Conservation (phyloP, 2,797 vertebrate genomes). For the Simalia tracyae region DNA sequence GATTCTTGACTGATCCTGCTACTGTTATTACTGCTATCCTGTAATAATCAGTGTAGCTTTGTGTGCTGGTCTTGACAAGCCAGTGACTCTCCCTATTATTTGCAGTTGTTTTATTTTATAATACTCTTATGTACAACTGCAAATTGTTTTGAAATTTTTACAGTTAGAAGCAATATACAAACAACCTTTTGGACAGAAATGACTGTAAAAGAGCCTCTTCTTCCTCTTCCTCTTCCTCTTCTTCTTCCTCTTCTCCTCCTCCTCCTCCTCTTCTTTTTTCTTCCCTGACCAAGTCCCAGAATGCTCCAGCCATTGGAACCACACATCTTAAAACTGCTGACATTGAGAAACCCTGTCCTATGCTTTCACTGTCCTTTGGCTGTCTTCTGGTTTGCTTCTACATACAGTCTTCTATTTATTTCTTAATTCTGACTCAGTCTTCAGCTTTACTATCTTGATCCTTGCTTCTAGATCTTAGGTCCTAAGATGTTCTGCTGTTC, state of each 20-base stretch:
- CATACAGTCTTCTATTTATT: background rate
- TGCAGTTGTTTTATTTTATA: background rate
- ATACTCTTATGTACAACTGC: background rate
- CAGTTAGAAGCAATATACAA: background rate
- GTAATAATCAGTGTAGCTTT: background rate
- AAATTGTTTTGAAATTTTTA: background rate
- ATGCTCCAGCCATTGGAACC: background rate
- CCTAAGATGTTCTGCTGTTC: background rate
- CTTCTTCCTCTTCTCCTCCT: too few relatives aligned
- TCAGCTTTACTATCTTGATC: background rate
- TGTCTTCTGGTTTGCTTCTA: background rate
- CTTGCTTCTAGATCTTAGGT: background rate
- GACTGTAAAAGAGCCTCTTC: background rate
- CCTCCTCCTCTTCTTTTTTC: background rate
- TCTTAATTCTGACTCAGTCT: background rate
- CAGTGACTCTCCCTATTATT: too few relatives aligned
- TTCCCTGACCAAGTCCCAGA: too few relatives aligned
- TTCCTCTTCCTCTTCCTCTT: background rate
- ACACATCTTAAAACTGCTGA: background rate
- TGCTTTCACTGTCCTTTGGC: background rate
- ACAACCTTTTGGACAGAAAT: background rate
- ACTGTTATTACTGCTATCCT: background rate
- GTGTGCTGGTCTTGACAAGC: too few relatives aligned
- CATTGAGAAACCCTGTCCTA: background rate
- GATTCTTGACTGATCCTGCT: background rate